phyloP scores from a whole-genome alignment of 2,888 invertebrate genomes.

The Griposia aprilina region DNA sequence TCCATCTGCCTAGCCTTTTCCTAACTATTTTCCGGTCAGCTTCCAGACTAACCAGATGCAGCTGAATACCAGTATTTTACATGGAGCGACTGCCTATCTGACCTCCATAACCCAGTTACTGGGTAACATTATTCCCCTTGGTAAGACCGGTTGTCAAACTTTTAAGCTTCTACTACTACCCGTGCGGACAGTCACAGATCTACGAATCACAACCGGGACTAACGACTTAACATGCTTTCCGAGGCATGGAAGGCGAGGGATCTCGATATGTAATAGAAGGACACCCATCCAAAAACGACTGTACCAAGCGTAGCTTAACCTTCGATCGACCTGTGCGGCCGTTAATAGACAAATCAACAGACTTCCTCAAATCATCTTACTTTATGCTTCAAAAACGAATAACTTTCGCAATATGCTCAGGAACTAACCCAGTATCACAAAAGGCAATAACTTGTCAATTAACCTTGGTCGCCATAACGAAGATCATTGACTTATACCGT shows the following conservation, averaged over 20 bases:
- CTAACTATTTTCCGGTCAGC: neutral
- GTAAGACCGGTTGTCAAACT: neutral
- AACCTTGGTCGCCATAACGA: slow-evolving; percentile 23
- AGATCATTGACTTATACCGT: slow-evolving; percentile 44
- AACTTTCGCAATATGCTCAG: neutral
- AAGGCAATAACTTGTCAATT: slow-evolving; percentile 26
- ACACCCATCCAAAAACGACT: neutral
- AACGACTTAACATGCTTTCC: neutral
- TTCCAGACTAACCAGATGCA: neutral
- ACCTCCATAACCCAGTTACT: neutral
- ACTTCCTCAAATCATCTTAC: neutral
- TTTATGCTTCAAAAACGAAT: neutral
- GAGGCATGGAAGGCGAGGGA: neutral
- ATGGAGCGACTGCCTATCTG: neutral
- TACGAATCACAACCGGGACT: neutral
- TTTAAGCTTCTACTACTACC: neutral
- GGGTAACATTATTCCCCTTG: neutral
- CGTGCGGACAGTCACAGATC: too few species aligned
- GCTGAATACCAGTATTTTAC: neutral
- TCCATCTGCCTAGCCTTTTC: neutral
- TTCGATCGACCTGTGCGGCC: neutral
- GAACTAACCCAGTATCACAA: neutral
- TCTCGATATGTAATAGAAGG: neutral
- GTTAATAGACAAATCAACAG: too few species aligned
- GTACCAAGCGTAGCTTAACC: neutral